phyloP scores from a whole-genome alignment of 1,140 invertebrate genomes.

The Papilio polyxenes region DNA sequence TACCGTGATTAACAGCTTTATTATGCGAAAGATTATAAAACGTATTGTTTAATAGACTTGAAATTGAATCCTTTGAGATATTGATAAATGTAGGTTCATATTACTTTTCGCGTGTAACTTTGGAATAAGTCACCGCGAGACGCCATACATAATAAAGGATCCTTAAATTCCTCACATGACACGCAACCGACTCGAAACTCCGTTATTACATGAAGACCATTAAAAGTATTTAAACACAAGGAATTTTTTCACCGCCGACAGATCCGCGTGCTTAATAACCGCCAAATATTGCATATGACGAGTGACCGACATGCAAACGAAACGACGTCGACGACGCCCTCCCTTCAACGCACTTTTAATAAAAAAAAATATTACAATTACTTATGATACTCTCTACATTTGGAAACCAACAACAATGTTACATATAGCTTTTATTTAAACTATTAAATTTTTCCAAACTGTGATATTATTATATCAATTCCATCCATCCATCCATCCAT shows the following conservation, averaged over 20 bases:
- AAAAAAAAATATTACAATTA: constrained; percentile 29
- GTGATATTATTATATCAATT: too few species aligned
- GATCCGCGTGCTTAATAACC: constrained; percentile 56
- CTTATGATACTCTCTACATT: not conserved
- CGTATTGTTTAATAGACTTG: too few species aligned
- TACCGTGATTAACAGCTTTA: not conserved
- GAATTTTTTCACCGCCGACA: constrained; percentile 43
- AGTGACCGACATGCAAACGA: constrained; percentile 56
- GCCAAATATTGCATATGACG: constrained; percentile 62
- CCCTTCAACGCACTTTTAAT: constrained; percentile 52
- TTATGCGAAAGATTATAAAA: not conserved
- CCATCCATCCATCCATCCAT: too few species aligned
- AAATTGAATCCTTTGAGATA: not conserved
- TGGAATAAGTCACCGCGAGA: constrained; percentile 3
- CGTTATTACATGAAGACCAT: constrained; percentile 30
- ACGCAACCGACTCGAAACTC: constrained; percentile 7
- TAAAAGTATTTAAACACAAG: constrained; percentile 42
- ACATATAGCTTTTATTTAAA: not conserved
- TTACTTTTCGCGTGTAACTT: constrained; percentile 6
- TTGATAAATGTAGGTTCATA: constrained; percentile 22
- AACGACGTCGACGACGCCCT: constrained; percentile 49
- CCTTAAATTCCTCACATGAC: constrained; percentile 36
- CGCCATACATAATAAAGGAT: constrained; percentile 8
- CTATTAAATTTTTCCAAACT: not conserved
- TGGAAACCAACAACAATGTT: constrained; percentile 4